Evolutionary conservation across 2,113 vertebrate genomes (phyloP), one percentile per base, ranked within the genome.

Genomic region (Tonatia bakeri): DNA sequence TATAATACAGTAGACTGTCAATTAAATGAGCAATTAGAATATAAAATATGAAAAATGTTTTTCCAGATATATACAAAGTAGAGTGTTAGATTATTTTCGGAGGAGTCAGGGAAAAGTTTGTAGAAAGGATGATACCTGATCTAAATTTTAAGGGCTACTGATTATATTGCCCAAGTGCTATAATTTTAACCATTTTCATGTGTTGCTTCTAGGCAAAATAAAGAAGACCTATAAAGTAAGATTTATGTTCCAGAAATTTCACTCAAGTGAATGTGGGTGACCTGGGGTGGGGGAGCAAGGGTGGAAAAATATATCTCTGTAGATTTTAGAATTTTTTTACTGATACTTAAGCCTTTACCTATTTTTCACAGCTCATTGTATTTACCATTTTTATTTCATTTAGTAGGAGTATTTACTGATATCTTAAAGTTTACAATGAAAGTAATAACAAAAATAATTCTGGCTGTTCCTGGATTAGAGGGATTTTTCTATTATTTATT

Each of bases 351-450:
- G 40, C 10, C 19, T 94, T 93, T 38, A 43, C 67, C 26, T 83
- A 11, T 81, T 94, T 76, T 93, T 76, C 36, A 90, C 1, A 79
- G 61, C 28, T 86, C 50, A 86, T 88, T 95, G 59, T 87, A 90
- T 81, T 94, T 93, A 92, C 31, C 43, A 87, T 79, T 87, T 88
- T 95, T 28, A 47, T 94, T 97, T 91, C 43, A 64, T 76, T 94
- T 92, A 97, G 40, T 43, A 52, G 20, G 91, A 91, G 8, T 87
- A 56, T 56, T 96, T 96, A 97, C 80, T 81, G 56, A 54, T 47
- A 96, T 76, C 38, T 80, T 94, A 96, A 96, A 96, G 59, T 56
- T 86, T 82, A 73, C 52, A 70, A 65, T 52, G 31, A 87, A 93
- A 82, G 20, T 72, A 96, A 94, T 90, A 80, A 86, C 36, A 87